Evolutionary conservation across 2,888 invertebrate species (phyloP).

Genomic region (Coecobrya sp.): DNA sequence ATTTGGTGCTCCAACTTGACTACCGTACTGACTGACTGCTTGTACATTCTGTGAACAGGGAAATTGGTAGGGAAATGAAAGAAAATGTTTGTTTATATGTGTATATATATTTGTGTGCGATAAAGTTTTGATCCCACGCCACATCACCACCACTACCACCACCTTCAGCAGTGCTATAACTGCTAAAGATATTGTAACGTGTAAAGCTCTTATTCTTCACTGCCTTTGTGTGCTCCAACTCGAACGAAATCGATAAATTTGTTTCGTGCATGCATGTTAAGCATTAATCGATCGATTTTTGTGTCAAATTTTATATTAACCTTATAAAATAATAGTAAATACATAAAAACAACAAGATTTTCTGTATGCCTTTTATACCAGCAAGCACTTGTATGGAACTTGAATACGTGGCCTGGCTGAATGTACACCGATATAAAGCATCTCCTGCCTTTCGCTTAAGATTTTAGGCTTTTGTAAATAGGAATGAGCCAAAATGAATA

Average conservation of each 20-base stretch:
- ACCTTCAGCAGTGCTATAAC: constrained; percentile 3
- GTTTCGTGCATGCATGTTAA: constrained; percentile 85
- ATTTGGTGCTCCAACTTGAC: neutral
- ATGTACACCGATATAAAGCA: neutral
- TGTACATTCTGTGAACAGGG: neutral
- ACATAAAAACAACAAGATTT: constrained; percentile 8
- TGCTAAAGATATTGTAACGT: constrained; percentile 15
- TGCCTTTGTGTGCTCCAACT: constrained; percentile 43
- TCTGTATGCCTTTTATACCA: neutral
- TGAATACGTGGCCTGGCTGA: neutral
- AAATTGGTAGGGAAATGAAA: neutral
- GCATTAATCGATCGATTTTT: constrained; percentile 85
- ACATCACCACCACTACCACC: constrained; percentile 9
- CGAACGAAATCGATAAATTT: constrained; percentile 85
- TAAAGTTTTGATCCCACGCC: constrained; percentile 54
- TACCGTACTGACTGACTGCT: neutral
- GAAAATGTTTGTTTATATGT: constrained; percentile 4
- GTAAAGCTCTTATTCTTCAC: constrained; percentile 22
- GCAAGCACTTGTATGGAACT: constrained; percentile 19
- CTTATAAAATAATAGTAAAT: constrained; percentile 61
- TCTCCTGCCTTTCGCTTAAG: neutral
- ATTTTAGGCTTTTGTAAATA: neutral
- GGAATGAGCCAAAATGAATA: neutral
- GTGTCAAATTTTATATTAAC: constrained; percentile 83
- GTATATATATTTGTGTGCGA: neutral